Evolutionary conservation across 2,888 invertebrate species (phyloP).

Genomic region (Hirtodrosophila duncani): DNA sequence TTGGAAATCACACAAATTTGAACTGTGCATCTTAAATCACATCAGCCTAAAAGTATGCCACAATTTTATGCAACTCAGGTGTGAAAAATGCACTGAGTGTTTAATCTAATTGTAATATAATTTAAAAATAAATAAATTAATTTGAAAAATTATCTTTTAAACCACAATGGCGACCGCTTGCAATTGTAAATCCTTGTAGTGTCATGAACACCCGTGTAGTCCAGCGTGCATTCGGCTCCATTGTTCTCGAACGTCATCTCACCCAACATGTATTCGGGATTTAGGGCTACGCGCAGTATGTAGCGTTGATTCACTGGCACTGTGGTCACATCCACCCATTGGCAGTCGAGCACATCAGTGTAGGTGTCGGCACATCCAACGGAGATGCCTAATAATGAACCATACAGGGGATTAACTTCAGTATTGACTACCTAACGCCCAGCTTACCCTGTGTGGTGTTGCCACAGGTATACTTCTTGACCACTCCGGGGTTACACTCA

Average conservation of each 20-base stretch:
- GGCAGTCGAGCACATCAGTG: slow-evolving; percentile 63
- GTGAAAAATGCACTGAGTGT: too few relatives aligned
- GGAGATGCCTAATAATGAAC: slow-evolving; percentile 51
- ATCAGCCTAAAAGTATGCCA: slow-evolving; percentile 17
- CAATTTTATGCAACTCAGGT: too few relatives aligned
- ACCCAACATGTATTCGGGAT: slow-evolving; percentile 71
- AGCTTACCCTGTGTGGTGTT: slow-evolving; percentile 67
- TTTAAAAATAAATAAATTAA: too few relatives aligned
- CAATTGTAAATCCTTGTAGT: slow-evolving; percentile 64
- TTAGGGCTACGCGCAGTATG: slow-evolving; percentile 67
- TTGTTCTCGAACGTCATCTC: slow-evolving; percentile 72
- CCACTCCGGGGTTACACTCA: slow-evolving; percentile 52
- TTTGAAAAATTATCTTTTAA: slow-evolving; percentile 21
- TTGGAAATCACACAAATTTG: too few relatives aligned
- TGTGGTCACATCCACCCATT: slow-evolving; percentile 74
- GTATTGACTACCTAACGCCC: background rate
- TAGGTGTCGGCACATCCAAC: slow-evolving; percentile 70
- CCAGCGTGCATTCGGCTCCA: slow-evolving; percentile 65
- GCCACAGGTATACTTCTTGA: slow-evolving; percentile 57
- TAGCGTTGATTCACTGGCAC: slow-evolving; percentile 58
- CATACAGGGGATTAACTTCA: background rate
- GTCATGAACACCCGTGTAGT: slow-evolving; percentile 58
- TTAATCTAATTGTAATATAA: background rate
- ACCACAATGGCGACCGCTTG: slow-evolving; percentile 40
- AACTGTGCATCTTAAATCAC: too few relatives aligned